Evolutionary conservation across 1,140 invertebrate species (phyloP).

Genomic region (Drosophila equinoxialis): DNA sequence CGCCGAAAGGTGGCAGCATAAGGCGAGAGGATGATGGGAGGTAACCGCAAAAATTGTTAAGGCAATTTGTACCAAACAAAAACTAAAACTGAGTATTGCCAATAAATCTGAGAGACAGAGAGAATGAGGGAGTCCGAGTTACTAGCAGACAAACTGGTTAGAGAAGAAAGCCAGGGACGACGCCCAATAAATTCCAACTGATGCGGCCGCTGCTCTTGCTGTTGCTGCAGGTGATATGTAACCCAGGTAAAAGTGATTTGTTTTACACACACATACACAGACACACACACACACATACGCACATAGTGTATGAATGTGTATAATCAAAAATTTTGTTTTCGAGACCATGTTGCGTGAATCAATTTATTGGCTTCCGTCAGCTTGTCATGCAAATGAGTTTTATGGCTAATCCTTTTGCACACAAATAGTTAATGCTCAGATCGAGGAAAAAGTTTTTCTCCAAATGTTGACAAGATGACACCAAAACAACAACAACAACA

Average conservation of each 20-base stretch:
- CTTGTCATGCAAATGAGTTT: conserved; percentile 71
- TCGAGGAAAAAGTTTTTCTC: conserved; percentile 33
- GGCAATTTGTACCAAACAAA: conserved; percentile 67
- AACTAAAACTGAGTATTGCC: conserved; percentile 64
- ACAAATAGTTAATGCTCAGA: conserved; percentile 4
- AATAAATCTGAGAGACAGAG: conserved; percentile 64
- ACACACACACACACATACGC: conserved; percentile 20
- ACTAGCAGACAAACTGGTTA: conserved; percentile 57
- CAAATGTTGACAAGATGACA: conserved; percentile 36
- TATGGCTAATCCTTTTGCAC: conserved; percentile 46
- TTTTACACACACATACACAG: conserved; percentile 33
- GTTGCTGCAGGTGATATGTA: conserved; percentile 57
- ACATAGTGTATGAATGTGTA: conserved; percentile 20
- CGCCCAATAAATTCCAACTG: conserved; percentile 38
- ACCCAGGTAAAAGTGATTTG: conserved; percentile 66
- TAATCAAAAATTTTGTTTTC: conserved; percentile 48
- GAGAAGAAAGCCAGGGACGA: conserved; percentile 72
- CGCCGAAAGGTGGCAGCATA: conserved; percentile 35
- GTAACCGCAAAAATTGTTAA: conserved; percentile 47
- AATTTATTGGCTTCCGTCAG: conserved; percentile 64
- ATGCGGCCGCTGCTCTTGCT: conserved; percentile 32
- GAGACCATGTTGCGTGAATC: conserved; percentile 64
- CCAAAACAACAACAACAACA: conserved; percentile 14
- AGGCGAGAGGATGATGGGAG: not conserved
- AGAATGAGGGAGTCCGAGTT: conserved; percentile 16